Conservation (phyloP, 2,113 vertebrate species). For the Syngnathus floridae region DNA sequence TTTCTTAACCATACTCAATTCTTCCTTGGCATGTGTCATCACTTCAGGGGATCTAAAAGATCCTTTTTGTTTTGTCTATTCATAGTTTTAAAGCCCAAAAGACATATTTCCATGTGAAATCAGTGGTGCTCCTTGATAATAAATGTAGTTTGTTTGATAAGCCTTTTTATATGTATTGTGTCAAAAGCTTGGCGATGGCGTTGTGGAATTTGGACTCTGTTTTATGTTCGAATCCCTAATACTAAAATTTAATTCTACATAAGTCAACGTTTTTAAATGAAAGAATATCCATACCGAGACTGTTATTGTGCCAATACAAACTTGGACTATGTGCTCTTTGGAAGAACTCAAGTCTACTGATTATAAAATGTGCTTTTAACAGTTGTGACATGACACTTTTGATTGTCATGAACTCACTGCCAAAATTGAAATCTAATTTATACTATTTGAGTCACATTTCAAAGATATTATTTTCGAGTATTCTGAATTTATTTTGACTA, state of each 20-base stretch:
- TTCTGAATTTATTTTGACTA: too few species aligned
- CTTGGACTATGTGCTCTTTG: constrained; percentile 8
- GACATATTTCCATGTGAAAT: background rate
- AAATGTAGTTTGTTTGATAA: constrained; percentile 2
- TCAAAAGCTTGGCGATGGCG: constrained; percentile 2
- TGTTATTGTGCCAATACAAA: constrained; percentile 22
- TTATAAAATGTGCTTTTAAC: constrained; percentile 14
- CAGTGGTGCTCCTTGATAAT: background rate
- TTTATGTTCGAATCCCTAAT: constrained; percentile 10
- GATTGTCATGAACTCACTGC: constrained; percentile 3
- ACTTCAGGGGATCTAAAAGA: background rate
- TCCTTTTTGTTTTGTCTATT: background rate
- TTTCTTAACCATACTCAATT: background rate
- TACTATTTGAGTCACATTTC: background rate
- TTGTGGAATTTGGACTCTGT: background rate
- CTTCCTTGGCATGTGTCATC: constrained; percentile 3
- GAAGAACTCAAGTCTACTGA: constrained; percentile 4
- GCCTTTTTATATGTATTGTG: constrained; percentile 7
- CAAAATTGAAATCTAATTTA: background rate
- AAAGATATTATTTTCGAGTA: background rate
- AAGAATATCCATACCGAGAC: constrained; percentile 25
- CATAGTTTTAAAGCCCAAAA: background rate
- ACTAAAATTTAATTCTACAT: constrained; percentile 8
- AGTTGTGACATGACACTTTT: constrained; percentile 2
- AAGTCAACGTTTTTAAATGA: constrained; percentile 19